Percentiles rank a stretch among this genome's conserved stretches.
Evolutionary conservation across 2,888 invertebrate genomes (phyloP).

Genomic region (Nomada ruficornis): DNA sequence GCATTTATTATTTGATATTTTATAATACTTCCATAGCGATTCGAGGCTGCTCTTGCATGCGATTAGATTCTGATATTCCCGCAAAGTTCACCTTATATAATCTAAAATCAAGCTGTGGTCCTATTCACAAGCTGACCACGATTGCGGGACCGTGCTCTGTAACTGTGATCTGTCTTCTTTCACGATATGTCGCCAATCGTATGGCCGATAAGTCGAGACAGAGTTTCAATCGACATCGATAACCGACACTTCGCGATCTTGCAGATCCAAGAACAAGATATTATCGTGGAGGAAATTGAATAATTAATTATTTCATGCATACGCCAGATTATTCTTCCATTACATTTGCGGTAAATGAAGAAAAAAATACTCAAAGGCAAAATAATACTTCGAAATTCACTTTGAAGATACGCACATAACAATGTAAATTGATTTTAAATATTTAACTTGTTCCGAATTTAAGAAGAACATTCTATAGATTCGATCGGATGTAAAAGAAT

Average conservation of each 20-base stretch:
- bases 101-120: constrained; percentile 49
- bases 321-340: not conserved
- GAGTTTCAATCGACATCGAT: constrained; percentile 53
- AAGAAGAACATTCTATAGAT: no score
- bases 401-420: no score
- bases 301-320: not conserved
- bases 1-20: constrained; percentile 19
- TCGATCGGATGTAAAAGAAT: no score
- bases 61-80: constrained; percentile 38
- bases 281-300: not conserved
- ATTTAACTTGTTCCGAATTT: no score
- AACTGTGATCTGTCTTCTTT: constrained; percentile 52
- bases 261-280: not conserved
- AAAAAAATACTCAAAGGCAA: no score
- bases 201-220: constrained; percentile 39
- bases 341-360: no score
- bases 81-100: constrained; percentile 55
- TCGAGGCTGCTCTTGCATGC: constrained; percentile 3
- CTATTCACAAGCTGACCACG: constrained; percentile 56
- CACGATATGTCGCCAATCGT: constrained; percentile 30
- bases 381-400: no score
- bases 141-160: constrained; percentile 35
- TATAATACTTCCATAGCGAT: constrained; percentile 1
- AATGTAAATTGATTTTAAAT: no score
- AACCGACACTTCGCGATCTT: constrained; percentile 11